A percentile compares a stretch with the other conserved stretches of the same genome.
phyloP scores from a whole-genome alignment of 1,140 invertebrate species.

The Drosophila ogumai region DNA sequence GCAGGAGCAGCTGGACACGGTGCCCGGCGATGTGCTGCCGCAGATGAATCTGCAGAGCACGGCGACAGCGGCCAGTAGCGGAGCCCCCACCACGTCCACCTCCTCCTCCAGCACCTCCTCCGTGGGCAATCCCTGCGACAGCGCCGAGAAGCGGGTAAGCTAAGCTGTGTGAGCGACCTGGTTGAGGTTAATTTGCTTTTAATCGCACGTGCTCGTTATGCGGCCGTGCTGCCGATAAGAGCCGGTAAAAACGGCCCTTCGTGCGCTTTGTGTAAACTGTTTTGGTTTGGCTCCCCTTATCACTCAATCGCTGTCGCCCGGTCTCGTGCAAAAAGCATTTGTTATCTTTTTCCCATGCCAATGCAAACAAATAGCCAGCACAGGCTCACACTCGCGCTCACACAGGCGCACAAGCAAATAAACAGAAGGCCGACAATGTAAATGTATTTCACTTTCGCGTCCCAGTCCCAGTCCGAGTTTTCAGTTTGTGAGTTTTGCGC shows the following conservation, averaged over 20 bases:
- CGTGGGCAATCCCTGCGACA: constrained; percentile 81
- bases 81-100: constrained; percentile 69
- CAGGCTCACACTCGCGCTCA: constrained; percentile 7
- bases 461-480: constrained; percentile 38
- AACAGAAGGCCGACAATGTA: constrained; percentile 28
- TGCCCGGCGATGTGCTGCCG: constrained; percentile 62
- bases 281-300: constrained; percentile 16
- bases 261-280: constrained; percentile 6
- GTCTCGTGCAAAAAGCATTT: constrained; percentile 51
- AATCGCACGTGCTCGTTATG: constrained; percentile 36
- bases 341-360: constrained; percentile 56
- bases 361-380: constrained; percentile 49
- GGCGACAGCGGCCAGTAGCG: constrained; percentile 30
- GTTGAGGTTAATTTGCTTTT: constrained; percentile 15
- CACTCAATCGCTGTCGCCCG: constrained; percentile 5
- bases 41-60: constrained; percentile 57
- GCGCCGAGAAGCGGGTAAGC: constrained; percentile 83
- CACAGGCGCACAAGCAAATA: constrained; percentile 25
- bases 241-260: not conserved
- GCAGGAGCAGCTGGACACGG: constrained; percentile 79
- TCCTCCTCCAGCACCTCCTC: constrained; percentile 73
- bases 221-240: constrained; percentile 10
- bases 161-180: not conserved
- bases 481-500: constrained; percentile 9
- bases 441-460: constrained; percentile 78